phyloP scores from a whole-genome alignment of 2,113 vertebrate species.

The Theropithecus gelada region DNA sequence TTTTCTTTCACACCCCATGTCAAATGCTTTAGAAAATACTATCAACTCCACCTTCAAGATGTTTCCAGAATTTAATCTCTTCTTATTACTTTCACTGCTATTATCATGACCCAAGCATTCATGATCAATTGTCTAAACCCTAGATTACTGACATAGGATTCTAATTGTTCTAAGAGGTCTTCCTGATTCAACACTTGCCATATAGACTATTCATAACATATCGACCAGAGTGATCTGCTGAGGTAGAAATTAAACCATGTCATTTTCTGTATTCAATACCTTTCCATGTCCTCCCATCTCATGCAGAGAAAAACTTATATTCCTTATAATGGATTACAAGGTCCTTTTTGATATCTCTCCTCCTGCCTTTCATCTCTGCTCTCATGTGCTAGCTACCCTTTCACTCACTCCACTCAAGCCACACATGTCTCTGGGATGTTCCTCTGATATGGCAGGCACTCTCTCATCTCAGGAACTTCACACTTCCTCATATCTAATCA shows the following conservation, averaged over 20 bases:
- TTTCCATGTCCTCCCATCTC: background rate
- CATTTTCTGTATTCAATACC: background rate
- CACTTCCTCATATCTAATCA: background rate
- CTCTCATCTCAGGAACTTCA: background rate
- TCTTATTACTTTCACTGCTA: background rate
- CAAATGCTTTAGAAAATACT: background rate
- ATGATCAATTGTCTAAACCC: background rate
- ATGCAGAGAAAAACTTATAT: background rate
- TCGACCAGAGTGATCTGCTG: background rate
- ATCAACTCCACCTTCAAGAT: background rate
- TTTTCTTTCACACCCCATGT: background rate
- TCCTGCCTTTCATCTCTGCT: background rate
- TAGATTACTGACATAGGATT: background rate
- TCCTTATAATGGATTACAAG: background rate
- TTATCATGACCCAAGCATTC: background rate
- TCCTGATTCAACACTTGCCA: background rate
- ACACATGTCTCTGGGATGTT: background rate
- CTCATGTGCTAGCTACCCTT: background rate
- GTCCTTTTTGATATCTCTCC: background rate
- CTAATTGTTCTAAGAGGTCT: background rate
- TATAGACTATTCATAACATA: background rate
- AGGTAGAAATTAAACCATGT: background rate
- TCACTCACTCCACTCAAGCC: background rate
- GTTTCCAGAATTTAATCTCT: background rate
- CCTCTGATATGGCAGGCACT: too few species aligned